Percentiles rank a stretch among this genome's conserved stretches.
Evolutionary conservation across 1,140 invertebrate species (phyloP).

Genomic region (Myzus persicae): DNA sequence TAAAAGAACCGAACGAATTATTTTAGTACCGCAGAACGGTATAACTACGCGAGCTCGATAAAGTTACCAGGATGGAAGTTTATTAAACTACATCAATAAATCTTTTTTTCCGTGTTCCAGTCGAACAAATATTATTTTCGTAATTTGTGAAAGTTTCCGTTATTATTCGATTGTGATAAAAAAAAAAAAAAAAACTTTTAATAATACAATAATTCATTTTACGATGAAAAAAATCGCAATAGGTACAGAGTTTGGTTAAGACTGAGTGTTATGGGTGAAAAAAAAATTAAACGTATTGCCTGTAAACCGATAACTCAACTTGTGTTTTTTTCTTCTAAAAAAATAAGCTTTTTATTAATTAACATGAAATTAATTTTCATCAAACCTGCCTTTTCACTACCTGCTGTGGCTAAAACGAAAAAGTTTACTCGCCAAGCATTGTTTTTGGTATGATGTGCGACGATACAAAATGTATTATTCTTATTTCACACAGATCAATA

Average conservation of each 20-base stretch:
- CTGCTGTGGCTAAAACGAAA: not conserved
- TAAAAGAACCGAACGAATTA: not conserved
- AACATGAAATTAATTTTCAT: not conserved
- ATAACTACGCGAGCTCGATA: not conserved
- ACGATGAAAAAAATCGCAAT: not conserved
- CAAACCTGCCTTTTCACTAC: not conserved
- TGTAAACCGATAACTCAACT: not conserved
- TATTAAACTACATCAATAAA: not conserved
- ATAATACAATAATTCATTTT: not conserved
- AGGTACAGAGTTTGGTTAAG: not conserved
- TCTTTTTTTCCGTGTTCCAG: not conserved
- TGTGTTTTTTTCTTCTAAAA: not conserved
- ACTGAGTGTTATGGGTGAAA: not conserved
- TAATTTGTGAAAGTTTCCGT: not conserved
- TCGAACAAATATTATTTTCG: not conserved
- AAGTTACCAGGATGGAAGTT: not conserved
- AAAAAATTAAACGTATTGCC: not conserved
- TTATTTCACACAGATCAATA: not conserved
- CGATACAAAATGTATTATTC: not conserved
- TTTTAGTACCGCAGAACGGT: not conserved
- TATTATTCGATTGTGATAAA: not conserved
- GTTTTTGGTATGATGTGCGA: not conserved
- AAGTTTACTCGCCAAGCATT: not conserved
- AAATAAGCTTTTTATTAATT: not conserved
- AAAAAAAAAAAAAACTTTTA: not conserved